Evolutionary conservation across 2,797 vertebrate species (phyloP), one percentile per base, ranked within the genome.

Genomic region (Sylvilagus floridanus): DNA sequence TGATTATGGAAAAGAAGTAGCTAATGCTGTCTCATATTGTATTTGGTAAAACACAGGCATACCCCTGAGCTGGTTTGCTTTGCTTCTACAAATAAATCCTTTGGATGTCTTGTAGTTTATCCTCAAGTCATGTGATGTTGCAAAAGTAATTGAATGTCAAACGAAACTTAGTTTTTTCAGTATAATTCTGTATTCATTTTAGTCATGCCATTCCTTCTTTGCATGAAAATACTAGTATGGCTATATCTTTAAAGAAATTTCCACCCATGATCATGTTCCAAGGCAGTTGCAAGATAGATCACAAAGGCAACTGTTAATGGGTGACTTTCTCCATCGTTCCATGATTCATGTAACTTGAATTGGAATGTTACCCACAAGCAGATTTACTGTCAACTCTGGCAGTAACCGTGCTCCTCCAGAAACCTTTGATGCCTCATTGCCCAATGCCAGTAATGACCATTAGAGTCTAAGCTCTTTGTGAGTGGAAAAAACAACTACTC

Each of bases 341-440:
- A 30, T 97, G 96, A 96, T 72, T 97, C 93, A 97, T 72, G 66
- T 83, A 71, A 95, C 90, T 87, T 77, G 95, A 73, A 86, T 35
- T 95, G 90, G 83, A 97, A 97, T 96, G 52, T 81, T 97, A 96
- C 73, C 95, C 94, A 93, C 92, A 97, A 96, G 95, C 71, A 97
- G 71, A 95, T 72, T 89, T 90, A 57, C 66, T 95, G 37, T 79
- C 32, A 72, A 81, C 63, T 87, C 81, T 94, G 96, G 94, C 72
- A 76, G 24, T 72, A 81, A 66, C 42, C 68, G 79, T 96, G 47
- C 42, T 97, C 84, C 88, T 65, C 42, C 83, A 95, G 82, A 96
- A 95, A 88, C 37, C 78, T 96, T 92, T 97, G 84, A 88, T 96
- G 57, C 85, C 22, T 88, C 26, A n/a, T 78, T 98, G 95, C 89